A percentile compares a stretch with the other conserved stretches of the same genome.
These are phyloP conservation scores for Bos indicus DNA, from an alignment of 2,113 vertebrate genomes.

Conservation along the genomic window DNA sequence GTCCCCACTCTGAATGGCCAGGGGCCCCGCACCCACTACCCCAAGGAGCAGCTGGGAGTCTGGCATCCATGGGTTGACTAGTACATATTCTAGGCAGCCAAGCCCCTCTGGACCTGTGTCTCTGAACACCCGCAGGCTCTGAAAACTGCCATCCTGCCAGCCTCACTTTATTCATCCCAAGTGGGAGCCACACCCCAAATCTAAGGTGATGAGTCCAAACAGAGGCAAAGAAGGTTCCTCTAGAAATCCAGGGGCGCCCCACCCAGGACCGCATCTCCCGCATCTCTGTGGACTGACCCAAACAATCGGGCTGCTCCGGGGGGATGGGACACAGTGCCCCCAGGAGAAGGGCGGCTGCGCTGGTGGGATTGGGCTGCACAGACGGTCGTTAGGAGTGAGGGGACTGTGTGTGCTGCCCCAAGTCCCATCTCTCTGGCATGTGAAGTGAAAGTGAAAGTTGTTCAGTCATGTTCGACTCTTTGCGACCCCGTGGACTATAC, in stretches of 20 bases:
- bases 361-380: background rate
- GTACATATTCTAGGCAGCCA: background rate
- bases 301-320: rapidly evolving
- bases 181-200: background rate
- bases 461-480: background rate
- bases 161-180: background rate
- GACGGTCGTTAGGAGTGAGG: background rate
- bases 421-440: background rate
- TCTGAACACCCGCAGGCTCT: background rate
- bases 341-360: background rate
- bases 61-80: background rate
- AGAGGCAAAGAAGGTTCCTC: background rate
- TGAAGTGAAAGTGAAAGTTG: background rate
- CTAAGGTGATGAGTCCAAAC: background rate
- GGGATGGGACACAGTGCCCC: rapidly evolving
- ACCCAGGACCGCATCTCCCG: rapidly evolving
- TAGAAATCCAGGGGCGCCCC: rapidly evolving
- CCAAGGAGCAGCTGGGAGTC: background rate
- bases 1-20: background rate
- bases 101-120: background rate
- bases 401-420: background rate
- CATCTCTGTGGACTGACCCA: background rate
- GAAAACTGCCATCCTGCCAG: background rate
- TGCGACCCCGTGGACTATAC: background rate
- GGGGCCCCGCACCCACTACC: background rate